A percentile compares a stretch with the other conserved stretches of the same genome.
phyloP scores from a whole-genome alignment of 2,113 vertebrate genomes.

The Anguilla japonica region DNA sequence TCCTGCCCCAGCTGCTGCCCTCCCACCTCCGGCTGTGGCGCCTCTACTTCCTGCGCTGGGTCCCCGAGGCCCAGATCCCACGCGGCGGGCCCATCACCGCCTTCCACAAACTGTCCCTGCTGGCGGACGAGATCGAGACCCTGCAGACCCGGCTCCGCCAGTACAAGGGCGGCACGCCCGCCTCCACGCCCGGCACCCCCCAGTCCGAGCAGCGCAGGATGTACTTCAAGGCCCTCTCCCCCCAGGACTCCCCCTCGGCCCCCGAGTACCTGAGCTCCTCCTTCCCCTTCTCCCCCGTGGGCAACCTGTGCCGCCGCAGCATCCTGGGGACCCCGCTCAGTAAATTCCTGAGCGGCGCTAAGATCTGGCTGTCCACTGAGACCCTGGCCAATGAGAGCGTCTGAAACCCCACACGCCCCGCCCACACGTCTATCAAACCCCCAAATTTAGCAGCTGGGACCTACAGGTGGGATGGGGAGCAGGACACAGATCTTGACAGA shows the following conservation, averaged over 20 bases:
- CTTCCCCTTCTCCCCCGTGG: slow-evolving; percentile 89
- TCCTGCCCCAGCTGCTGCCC: slow-evolving; percentile 80
- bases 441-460: background rate
- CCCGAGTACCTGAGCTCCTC: slow-evolving; percentile 89
- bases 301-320: slow-evolving; percentile 87
- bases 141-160: slow-evolving; percentile 80
- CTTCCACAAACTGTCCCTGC: slow-evolving; percentile 82
- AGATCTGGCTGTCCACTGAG: slow-evolving; percentile 95
- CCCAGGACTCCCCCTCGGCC: slow-evolving; percentile 52
- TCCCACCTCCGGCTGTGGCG: slow-evolving; percentile 87
- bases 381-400: slow-evolving; percentile 84
- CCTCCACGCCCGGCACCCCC: slow-evolving; percentile 45
- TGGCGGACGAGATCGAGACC: slow-evolving; percentile 86
- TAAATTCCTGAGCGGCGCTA: slow-evolving; percentile 93
- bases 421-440: slow-evolving; percentile 10
- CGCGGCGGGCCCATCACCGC: slow-evolving; percentile 79
- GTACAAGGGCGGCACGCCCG: slow-evolving; percentile 62
- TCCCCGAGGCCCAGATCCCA: slow-evolving; percentile 88
- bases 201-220: slow-evolving; percentile 77
- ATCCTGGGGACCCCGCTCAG: slow-evolving; percentile 89
- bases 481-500: background rate
- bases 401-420: slow-evolving; percentile 42
- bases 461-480: background rate
- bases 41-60: slow-evolving; percentile 94
- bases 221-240: slow-evolving; percentile 78